A percentile compares a stretch with the other conserved stretches of the same genome.
These are phyloP conservation scores for Lophotis ruficrista DNA, from an alignment of 2,113 vertebrate species.

Conservation along the genomic window DNA sequence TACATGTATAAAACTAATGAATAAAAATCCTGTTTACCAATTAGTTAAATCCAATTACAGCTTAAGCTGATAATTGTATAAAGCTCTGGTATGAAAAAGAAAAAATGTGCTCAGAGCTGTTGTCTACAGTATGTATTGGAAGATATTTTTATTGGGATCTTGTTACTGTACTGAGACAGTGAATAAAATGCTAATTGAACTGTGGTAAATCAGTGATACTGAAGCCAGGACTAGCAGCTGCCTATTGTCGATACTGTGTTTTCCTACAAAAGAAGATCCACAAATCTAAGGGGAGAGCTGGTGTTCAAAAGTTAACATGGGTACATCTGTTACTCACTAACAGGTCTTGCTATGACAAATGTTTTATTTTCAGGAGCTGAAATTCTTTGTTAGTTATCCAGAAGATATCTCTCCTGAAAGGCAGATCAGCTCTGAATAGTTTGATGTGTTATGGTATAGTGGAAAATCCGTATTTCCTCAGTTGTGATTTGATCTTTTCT, in stretches of 20 bases:
- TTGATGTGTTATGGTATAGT: neutral
- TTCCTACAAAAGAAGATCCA: neutral
- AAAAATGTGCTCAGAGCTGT: neutral
- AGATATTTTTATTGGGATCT: constrained; percentile 7
- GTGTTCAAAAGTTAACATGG: neutral
- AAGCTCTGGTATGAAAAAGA: constrained; percentile 45
- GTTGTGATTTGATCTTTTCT: neutral
- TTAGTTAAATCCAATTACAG: constrained; percentile 73
- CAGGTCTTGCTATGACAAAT: neutral
- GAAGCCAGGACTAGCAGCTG: neutral
- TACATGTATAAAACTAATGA: constrained; percentile 65
- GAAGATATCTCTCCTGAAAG: neutral
- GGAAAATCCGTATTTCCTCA: neutral
- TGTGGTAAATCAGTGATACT: neutral
- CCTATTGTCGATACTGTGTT: neutral
- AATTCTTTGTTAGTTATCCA: neutral
- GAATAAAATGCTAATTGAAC: neutral
- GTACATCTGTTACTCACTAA: neutral
- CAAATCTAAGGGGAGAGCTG: neutral
- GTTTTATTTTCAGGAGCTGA: neutral
- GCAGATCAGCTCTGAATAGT: neutral
- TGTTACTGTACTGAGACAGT: neutral
- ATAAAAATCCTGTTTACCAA: constrained; percentile 72
- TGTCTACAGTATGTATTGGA: neutral
- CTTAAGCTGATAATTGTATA: constrained; percentile 69